Base-by-base conservation (phyloP, 1,140 invertebrate genomes). In the Zaprionus camerounensis region DNA sequence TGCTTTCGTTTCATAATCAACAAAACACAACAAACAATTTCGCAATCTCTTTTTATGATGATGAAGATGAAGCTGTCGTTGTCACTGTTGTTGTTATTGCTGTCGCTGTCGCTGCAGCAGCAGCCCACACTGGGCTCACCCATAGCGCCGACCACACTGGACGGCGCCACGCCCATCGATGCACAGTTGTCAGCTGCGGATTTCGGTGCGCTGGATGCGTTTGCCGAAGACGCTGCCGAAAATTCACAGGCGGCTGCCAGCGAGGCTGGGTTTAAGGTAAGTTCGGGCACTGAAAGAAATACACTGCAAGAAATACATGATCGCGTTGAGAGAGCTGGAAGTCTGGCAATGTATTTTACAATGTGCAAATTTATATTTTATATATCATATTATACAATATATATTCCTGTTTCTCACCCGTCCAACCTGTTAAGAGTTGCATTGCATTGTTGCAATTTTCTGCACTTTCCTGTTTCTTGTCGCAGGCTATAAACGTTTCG, bases 161-260 rank as follows among this genome's bases (percentile, higher is more conserved):
- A 88, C 36, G 85, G 85, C 2, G 85, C 85, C 68, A 91, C 86
- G 63, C 85, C 85, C 69, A 90, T 90, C 12, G 82, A 91, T 55
- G 85, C 86, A 11, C 73, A 81, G 1, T 71, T 91, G 0, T 77
- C 85, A 22, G 85, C 86, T 0, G 84, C 73, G 0, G 85, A 88
- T 36, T 88, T 88, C 31, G 85, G 84, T 1, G 85, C 81, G 44
- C 44, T 88, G 31, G 83, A 88, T 22, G 84, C 59, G 13, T 90
- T 88, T 31, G 70, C 75, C 28, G 82, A 86, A 71, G 86, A 85
- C 62, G 81, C 59, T 0, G 84, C 82, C 58, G 82, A 78, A 22
- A 61, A 63, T 34, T 80, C 78, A 0, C 68, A 81, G n/a, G 62
- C 78, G 6, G 71, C 72, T 7, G 81, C 77, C 56, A 91, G 79